phyloP scores from a whole-genome alignment of 2,888 invertebrate genomes.

The Hemithea aestivaria region DNA sequence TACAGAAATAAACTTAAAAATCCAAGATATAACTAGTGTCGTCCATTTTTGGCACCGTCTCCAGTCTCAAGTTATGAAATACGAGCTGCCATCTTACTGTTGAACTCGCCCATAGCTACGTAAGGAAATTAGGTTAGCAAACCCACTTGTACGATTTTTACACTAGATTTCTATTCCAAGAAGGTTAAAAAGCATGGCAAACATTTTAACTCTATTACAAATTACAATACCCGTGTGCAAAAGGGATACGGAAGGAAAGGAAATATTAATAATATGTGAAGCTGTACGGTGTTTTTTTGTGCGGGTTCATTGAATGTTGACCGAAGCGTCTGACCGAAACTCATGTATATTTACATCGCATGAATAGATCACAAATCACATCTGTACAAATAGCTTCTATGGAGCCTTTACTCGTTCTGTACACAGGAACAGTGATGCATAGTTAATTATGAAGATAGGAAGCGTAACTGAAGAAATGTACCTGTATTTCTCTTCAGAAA shows the following conservation, averaged over 20 bases:
- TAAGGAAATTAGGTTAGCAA: not conserved
- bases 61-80: conserved; percentile 12
- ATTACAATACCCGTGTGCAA: too few species aligned
- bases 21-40: conserved; percentile 9
- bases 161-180: too few species aligned
- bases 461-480: too few species aligned
- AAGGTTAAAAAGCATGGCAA: too few species aligned
- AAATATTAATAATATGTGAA: conserved; percentile 4
- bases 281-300: conserved; percentile 9
- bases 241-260: not conserved
- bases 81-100: conserved; percentile 7
- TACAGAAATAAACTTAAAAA: too few species aligned
- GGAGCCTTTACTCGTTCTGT: too few species aligned
- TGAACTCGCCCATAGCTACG: not conserved
- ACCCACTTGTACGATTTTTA: too few species aligned
- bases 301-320: conserved; percentile 21
- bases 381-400: conserved; percentile 11
- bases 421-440: too few species aligned
- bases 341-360: conserved; percentile 30
- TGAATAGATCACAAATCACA: conserved; percentile 33
- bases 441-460: too few species aligned
- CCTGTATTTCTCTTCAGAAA: too few species aligned
- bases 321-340: conserved; percentile 22
- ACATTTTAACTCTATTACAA: too few species aligned
- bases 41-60: conserved; percentile 11